Evolutionary conservation across 2,797 vertebrate species (phyloP), one percentile per base, ranked within the genome.

Genomic region (Pteropus rufus): DNA sequence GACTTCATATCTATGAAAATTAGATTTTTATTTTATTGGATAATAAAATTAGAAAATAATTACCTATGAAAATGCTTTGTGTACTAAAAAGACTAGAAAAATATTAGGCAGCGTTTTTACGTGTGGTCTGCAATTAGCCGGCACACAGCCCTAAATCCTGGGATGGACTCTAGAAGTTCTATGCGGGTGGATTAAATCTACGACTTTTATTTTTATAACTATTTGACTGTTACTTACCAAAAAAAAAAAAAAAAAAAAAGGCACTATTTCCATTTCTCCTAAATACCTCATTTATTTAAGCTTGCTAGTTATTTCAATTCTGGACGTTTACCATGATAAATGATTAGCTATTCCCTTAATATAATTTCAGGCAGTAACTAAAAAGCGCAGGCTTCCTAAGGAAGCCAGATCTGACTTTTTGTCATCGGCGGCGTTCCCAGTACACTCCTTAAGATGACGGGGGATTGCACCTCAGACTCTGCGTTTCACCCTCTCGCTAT

Each of bases 281-380:
- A 56, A 76, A 69, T 29, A 79, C 56, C 36, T 10, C 24, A 16
- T 84, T 65, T 67, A 49, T 90, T 88, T 93, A 46, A 89, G 41
- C 84, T 64, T 52, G n/a, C 80, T 91, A 9, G 44, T 94, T 44
- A 46, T 88, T 95, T 73, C 1, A 2, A 79, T 89, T 41, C 91
- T 92, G 65, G 91, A 94, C 90, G 46, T 70, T 56, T 11, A 52
- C 82, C 62, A 12, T 46, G 60, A 82, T 86, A 84, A 87, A 88
- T 60, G 83, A 94, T 75, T 65, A 58, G 34, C 29, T 70, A 2
- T 39, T 86, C 73, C 87, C 36, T 93, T 88, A 77, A 58, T 54
- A 64, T 29, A 39, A 83, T 80, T 93, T 93, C 41, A 21, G 77
- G 62, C 89, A 19, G 86, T 65, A 84, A 67, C 94, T n/a, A 6